These are phyloP conservation scores for Falco concolor DNA, from an alignment of 2,797 vertebrate genomes.

Conservation along the genomic window DNA sequence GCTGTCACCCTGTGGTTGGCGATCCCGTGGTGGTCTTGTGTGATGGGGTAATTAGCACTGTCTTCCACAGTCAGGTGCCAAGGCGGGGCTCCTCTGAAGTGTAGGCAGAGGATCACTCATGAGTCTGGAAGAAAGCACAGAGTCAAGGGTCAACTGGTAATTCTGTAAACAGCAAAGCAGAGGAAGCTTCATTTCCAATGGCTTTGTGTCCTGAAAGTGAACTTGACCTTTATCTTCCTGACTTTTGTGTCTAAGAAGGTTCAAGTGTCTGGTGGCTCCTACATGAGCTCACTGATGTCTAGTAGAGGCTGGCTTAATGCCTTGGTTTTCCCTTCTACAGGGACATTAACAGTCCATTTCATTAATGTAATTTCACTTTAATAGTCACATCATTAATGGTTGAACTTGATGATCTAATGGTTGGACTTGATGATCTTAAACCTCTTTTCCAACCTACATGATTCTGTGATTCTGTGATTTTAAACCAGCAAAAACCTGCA, in stretches of 20 bases:
- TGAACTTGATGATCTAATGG: too few species aligned
- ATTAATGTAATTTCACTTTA: too few species aligned
- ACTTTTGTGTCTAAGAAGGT: not conserved
- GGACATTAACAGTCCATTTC: not conserved
- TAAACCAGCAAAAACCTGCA: not conserved
- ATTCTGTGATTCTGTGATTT: not conserved
- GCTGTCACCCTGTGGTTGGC: not conserved
- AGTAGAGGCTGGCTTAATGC: not conserved
- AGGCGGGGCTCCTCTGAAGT: not conserved
- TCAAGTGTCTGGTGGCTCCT: not conserved
- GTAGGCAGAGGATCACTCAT: not conserved
- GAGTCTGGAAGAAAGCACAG: not conserved
- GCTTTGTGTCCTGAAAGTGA: not conserved
- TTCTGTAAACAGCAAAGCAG: not conserved
- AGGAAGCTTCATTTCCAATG: not conserved
- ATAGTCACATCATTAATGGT: too few species aligned
- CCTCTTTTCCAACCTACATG: too few species aligned
- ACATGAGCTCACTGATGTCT: accelerated
- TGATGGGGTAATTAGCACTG: not conserved
- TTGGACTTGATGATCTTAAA: too few species aligned
- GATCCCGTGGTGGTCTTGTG: not conserved
- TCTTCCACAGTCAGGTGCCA: not conserved
- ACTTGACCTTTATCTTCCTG: not conserved
- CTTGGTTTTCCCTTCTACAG: accelerated
- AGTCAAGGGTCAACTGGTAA: not conserved